Percentiles rank a stretch among this genome's conserved stretches.
These are phyloP conservation scores for Phyllotreta cruciferae DNA, from an alignment of 2,888 invertebrate genomes.

Conservation along the genomic window DNA sequence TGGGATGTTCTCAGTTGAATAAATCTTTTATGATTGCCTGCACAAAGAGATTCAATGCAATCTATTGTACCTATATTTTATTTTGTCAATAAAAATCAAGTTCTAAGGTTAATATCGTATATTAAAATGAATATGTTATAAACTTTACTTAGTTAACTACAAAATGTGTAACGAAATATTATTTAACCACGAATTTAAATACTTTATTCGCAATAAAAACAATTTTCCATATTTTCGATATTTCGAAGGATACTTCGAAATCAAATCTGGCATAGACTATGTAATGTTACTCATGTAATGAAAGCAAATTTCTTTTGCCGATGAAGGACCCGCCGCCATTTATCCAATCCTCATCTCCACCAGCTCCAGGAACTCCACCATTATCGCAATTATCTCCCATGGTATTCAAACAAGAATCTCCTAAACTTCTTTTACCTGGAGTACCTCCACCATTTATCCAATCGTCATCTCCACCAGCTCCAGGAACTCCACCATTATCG, in stretches of 20 bases:
- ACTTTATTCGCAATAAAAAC: not conserved
- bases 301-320: constrained; percentile 38
- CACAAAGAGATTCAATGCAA: constrained; percentile 3
- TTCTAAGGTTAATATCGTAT: not conserved
- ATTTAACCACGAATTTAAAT: not conserved
- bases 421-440: constrained; percentile 50
- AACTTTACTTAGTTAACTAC: constrained; percentile 1
- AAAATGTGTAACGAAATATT: constrained; percentile 4
- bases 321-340: constrained; percentile 36
- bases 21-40: constrained; percentile 8
- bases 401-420: constrained; percentile 64
- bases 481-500: constrained; percentile 46
- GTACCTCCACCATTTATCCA: constrained; percentile 41
- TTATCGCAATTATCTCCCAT: constrained; percentile 66
- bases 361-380: constrained; percentile 61
- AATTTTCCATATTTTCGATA: not conserved
- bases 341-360: constrained; percentile 48
- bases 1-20: constrained; percentile 7
- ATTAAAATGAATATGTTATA: not conserved
- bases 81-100: constrained; percentile 8
- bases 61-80: constrained; percentile 2
- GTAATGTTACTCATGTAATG: not conserved
- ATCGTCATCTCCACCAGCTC: constrained; percentile 57
- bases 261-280: not conserved
- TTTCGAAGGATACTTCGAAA: not conserved